Base-by-base conservation (phyloP, 2,888 invertebrate species). In the Hyposoter didymator region DNA sequence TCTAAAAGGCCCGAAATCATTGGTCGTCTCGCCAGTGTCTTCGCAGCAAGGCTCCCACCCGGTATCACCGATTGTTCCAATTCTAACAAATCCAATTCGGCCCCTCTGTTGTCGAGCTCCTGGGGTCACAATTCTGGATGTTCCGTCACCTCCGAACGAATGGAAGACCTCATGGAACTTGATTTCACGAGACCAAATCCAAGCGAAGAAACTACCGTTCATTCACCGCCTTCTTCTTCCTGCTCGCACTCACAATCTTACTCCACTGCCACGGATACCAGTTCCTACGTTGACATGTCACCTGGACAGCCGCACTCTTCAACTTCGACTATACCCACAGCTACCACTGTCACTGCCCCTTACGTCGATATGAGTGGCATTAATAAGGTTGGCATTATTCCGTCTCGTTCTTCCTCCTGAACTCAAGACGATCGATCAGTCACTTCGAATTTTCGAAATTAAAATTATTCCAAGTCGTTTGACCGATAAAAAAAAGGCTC, bases 121-220 rank as follows among this genome's bases (percentile, higher is more conserved):
- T 93, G 93, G 93, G 93, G 91, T 35, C 93, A 94, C 81, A 94
- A 93, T 86, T 94, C 93, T 12, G 93, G 93, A 12, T 94, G 94
- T 88, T 95, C 95, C 88, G 91, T 90, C 35, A 95, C 95, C 66
- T 95, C 95, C 66, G 96, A 96, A 88, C 95, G 95, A 1, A 96
- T 96, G 95, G 96, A 96, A 88, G 97, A 98, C 94, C 95, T 97
- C 89, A 97, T 98, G 97, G 97, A 97, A 94, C 95, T 98, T 88
- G 97, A 97, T 92, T 97, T 97, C 90, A 95, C 96, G 0, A 95
- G 94, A 88, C 93, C 93, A 19, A 92, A 89, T 87, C 91, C 89
- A 75, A 87, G 89, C 14, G 87, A 90, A 52, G 80, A 74, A 12
- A 89, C 90, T 1, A 39, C 10, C 8, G 88, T 90, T 49, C 89